A percentile compares a stretch with the other conserved stretches of the same genome.
phyloP scores from a whole-genome alignment of 2,888 invertebrate genomes.

The Bedellia somnulentella region DNA sequence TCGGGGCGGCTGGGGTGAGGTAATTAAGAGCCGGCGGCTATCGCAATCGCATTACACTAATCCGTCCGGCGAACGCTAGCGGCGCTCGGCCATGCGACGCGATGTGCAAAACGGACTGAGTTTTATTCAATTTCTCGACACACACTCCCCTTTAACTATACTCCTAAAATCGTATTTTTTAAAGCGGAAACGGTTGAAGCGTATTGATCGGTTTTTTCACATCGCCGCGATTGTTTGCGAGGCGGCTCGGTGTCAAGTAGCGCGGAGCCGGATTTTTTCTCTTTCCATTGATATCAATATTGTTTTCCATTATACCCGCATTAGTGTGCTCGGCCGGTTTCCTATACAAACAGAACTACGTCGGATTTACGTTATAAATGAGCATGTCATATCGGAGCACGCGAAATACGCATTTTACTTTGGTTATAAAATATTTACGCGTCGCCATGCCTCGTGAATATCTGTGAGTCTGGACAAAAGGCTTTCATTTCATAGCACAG shows the following conservation, averaged over 20 bases:
- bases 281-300: neutral
- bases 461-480: too few relatives aligned
- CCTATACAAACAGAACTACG: too few relatives aligned
- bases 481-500: too few relatives aligned
- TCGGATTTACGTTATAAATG: neutral
- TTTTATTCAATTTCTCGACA: conserved; percentile 1
- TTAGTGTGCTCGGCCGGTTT: too few relatives aligned
- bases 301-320: neutral
- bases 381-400: neutral
- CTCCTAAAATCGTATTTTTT: neutral
- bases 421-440: too few relatives aligned
- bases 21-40: conserved; percentile 2
- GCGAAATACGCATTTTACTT: neutral
- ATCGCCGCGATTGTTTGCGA: too few relatives aligned
- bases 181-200: neutral
- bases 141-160: neutral
- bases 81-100: conserved; percentile 2
- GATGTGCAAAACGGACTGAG: neutral
- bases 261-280: neutral
- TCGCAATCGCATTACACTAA: conserved; percentile 7
- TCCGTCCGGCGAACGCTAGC: too few relatives aligned
- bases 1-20: neutral
- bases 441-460: too few relatives aligned
- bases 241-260: conserved; percentile 1
- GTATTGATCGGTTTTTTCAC: neutral